phyloP scores from a whole-genome alignment of 2,888 invertebrate genomes.

The Leucoma salicis region DNA sequence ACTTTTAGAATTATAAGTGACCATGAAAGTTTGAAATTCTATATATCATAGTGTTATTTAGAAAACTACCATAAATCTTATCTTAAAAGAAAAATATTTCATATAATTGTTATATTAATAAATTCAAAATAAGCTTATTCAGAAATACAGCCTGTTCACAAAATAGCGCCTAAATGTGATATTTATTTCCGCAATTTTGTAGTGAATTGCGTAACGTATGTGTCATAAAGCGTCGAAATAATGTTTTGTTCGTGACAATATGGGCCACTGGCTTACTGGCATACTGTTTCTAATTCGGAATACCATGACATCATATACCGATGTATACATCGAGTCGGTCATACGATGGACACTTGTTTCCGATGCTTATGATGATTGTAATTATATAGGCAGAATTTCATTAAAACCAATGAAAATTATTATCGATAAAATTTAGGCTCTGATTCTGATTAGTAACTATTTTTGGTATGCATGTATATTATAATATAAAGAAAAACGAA shows the following conservation, averaged over 20 bases:
- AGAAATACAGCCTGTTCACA: conserved; percentile 14
- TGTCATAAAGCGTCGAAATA: conserved; percentile 39
- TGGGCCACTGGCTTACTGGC: conserved; percentile 35
- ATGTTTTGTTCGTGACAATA: conserved; percentile 50
- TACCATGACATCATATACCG: conserved; percentile 42
- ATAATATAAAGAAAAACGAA: too few species aligned
- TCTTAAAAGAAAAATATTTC: neutral
- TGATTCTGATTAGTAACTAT: too few species aligned
- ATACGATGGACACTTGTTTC: neutral
- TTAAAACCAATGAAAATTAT: too few species aligned
- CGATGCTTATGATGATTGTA: neutral
- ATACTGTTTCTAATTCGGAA: conserved; percentile 41
- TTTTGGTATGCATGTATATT: too few species aligned
- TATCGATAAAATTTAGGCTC: too few species aligned
- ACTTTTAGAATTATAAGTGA: too few species aligned
- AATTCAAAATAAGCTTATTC: neutral
- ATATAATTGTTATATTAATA: neutral
- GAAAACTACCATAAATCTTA: too few species aligned
- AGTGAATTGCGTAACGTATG: conserved; percentile 10
- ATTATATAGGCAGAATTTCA: neutral
- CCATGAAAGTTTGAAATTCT: too few species aligned
- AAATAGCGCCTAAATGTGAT: conserved; percentile 19
- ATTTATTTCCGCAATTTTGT: conserved; percentile 23
- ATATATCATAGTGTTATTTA: too few species aligned
- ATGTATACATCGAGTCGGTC: conserved; percentile 39